phyloP scores from a whole-genome alignment of 2,113 vertebrate species.

The Protomyctophum bolini region DNA sequence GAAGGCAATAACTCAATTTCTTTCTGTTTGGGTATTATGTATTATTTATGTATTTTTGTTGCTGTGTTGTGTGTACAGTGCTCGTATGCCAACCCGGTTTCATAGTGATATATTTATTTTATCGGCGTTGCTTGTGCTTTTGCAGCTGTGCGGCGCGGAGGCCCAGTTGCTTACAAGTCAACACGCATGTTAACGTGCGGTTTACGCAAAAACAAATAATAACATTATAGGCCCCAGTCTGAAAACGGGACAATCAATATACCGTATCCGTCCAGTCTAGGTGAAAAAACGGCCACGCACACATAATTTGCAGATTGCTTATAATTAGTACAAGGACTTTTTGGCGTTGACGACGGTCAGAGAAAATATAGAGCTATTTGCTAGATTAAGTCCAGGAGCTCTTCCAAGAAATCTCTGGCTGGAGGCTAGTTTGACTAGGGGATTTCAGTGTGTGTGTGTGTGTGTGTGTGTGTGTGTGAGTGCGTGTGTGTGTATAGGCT shows the following conservation, averaged over 20 bases:
- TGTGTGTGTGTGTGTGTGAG: conserved; percentile 29
- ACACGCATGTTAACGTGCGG: conserved; percentile 64
- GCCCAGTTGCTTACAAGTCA: conserved; percentile 70
- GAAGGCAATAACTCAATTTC: too few species aligned
- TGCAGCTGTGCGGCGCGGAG: conserved; percentile 58
- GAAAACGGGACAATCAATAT: conserved; percentile 56
- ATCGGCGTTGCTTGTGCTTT: conserved; percentile 24
- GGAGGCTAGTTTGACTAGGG: conserved; percentile 53
- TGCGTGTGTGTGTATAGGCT: conserved; percentile 31
- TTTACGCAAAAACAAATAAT: conserved; percentile 75
- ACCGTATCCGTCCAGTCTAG: conserved; percentile 48
- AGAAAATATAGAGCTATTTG: conserved; percentile 66
- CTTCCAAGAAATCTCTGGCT: conserved; percentile 66
- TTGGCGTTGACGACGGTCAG: conserved; percentile 58
- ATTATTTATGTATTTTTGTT: too few species aligned
- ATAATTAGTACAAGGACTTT: conserved; percentile 54
- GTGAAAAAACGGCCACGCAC: conserved; percentile 45
- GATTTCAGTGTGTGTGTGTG: conserved; percentile 48
- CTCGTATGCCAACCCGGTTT: too few species aligned
- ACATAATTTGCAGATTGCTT: conserved; percentile 65
- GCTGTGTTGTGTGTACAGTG: too few species aligned
- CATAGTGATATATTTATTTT: too few species aligned
- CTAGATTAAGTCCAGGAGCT: conserved; percentile 68
- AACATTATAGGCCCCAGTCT: conserved; percentile 69
- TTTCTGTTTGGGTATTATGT: too few species aligned